Evolutionary conservation across 2,797 vertebrate genomes (phyloP), one percentile per base, ranked within the genome.

Genomic region (Sebastes wilsoni): DNA sequence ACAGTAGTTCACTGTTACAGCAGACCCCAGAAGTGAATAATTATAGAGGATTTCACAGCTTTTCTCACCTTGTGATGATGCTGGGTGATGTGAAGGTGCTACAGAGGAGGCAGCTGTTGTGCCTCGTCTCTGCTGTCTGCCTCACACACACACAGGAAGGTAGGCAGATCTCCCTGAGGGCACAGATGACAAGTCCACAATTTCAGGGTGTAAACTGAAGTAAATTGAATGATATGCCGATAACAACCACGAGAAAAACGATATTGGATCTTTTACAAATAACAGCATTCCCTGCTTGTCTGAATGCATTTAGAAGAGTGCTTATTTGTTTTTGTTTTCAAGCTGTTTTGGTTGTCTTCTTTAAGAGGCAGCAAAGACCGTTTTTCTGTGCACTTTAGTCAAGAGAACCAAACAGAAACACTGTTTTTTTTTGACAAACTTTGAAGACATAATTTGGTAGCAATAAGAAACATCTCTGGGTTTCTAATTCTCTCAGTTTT

Each of bases 61-160:
- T 80, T 82, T 66, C 20, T 68, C 52, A 34, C 56, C 18, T 69
- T 73, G 46, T 64, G 27, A 34, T 77, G 66, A 72, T 34, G 52
- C 49, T 42, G 10, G 23, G 0, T 12, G 55, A 64, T 76, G 66
- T 78, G 59, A 66, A 66, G 14, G 55, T 56, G 46, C 36, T 23
- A 65, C 22, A 46, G 28, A 76, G 60, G 27, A 38, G 52, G 27
- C 49, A 20, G 38, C 67, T 70, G 77, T 27, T 58, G 20, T 46
- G 22, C 11, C 16, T 56, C 54, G 3, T 59, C 28, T 62, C 22
- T 52, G 55, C 34, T 23, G 30, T 76, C 12, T 36, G 23, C 27
- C n/a, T 52, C 68, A 52, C n/a, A 68, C 23, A 34, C 16, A 66
- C 28, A 34, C 20, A 69, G 20, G 2, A 64, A 58, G 20, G 36